Evolutionary conservation across 2,113 vertebrate genomes (phyloP), one percentile per base, ranked within the genome.

Genomic region (Elephantulus edwardii): DNA sequence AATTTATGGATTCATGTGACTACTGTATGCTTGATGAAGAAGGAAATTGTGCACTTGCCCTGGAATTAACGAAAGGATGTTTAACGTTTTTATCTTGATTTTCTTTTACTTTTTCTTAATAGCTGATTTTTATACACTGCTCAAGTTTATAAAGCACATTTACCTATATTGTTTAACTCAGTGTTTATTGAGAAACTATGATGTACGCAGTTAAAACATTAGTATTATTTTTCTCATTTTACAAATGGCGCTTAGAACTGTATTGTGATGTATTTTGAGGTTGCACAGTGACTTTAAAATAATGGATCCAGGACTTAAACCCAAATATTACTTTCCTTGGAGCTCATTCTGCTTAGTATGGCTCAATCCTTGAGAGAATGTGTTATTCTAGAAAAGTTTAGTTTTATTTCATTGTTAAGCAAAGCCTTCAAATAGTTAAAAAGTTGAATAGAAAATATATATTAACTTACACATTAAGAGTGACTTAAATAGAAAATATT

Each of bases 351-450:
- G 40, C 83, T 77, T 77, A 68, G 14, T 28, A 54, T 80, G n/a
- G 52, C 89, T 44, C 40, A 52, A 24, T 46, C 6, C 48, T 83
- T 93, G 58, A 85, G 4, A 86, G 5, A 44, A 28, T 56, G 1
- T 74, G 8, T 10, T 79, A n/a, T 83, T 80, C 79, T 50, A n/a
- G 24, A 46, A 68, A n/a, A 28, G 62, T 56, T 84, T 40, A 16
- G 22, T 75, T 91, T 94, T n/a, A 79, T 82, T 89, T 94, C 11
- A 66, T 94, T 85, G 81, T 89, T 68, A 62, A 88, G 33, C 83
- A 75, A 88, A 83, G 66, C 12, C 30, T 91, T 30, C 56, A 94
- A 87, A 24, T 44, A 79, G 88, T 86, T 52, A 91, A 75, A 79
- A n/a, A 38, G 46, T 12, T 88, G 50, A 90, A 52, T 77, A 48